Base-by-base conservation (phyloP, 2,888 invertebrate species). In the Caenorhabditis sp. region DNA sequence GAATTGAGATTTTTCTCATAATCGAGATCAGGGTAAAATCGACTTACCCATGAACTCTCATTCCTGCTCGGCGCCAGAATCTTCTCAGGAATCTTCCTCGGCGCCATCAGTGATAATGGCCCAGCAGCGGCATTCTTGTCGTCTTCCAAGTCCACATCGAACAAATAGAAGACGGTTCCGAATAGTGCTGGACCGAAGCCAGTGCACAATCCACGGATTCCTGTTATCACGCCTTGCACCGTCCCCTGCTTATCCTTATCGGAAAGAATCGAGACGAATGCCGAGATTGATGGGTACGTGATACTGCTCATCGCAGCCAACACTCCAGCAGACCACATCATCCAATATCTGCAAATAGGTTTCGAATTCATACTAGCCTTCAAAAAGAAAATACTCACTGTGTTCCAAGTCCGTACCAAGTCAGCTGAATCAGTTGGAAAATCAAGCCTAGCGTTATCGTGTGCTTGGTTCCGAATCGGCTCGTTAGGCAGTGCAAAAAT, bases 251-350 rank as follows among this genome's bases (percentile, higher is more conserved):
- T 95, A 93, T 99, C 98, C n/a, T 96, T 95, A 92, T 97, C 96
- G 86, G 98, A 97, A 93, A 98, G 97, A 92, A 97, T 96, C 16
- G 98, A 98, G 74, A 98, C 98, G 93, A 97, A 99, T 47, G 98
- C 96, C 93, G 97, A 97, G 92, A 99, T 98, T 74, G 98, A 97
- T 44, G 99, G 99, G 94, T 99, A 99, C 4, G 98, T 98, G 90
- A 99, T 95, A 88, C 97, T 97, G 84, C 97, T 97, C 89, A 98
- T 95, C 16, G 98, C 96, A 47, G 98, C 98, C 88, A 99, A 94
- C 88, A 97, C 95, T 73, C 99, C 99, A 12, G 98, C 98, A 49
- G 96, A 96, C 99, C 99, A 99, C 97, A 99, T 98, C 96, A 99
- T 97, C 95, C 95, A 91, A 35, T 86, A 85, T 63, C 89, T 89